Evolutionary conservation across 2,797 vertebrate species (phyloP), one percentile per base, ranked within the genome.

Genomic region (Tangara arthus): DNA sequence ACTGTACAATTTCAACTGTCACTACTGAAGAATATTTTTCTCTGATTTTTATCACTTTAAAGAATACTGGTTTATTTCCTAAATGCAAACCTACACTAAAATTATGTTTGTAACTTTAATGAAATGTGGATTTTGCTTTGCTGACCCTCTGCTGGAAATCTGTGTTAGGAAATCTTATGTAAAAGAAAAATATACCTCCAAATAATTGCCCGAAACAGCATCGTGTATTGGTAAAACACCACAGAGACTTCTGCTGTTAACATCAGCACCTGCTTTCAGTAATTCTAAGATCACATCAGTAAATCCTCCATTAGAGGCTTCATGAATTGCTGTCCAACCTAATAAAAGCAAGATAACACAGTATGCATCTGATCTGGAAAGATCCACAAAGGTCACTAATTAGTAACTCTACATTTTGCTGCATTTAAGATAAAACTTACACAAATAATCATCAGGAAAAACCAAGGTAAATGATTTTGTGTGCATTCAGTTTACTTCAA

Each of bases 301-400:
- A 87, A 94, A 93, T 39, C 98, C 98, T 11, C 22, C 15, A 10
- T 2, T 83, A 57, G 97, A 96, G 56, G 98, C 98, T 91, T 99
- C 98, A 69, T 99, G 99, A 88, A 99, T 97, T 69, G 98, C 97
- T 22, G 98, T 98, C 98, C 98, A 99, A 65, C 98, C 99, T 99
- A 97, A 79, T 22, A 89, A 96, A 73, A 90, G 24, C n/a, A 95
- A 94, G 73, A 59, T 35, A 30, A 82, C 34, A 88, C 37, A 68
- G 49, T 20, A 81, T 27, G 4, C 11, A 88, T 64, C 10, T 44
- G 20, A 82, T 75, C 73, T 60, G 24, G 34, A 80, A 89, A 86
- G 22, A 78, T 32, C 6, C 61, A 73, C 23, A 47, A 8, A 64
- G 27, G 27, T 57, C 34, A 57, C 34, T 73, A 47, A 60, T 21